phyloP scores from a whole-genome alignment of 1,140 invertebrate genomes.

The Phthorimaea operculella region DNA sequence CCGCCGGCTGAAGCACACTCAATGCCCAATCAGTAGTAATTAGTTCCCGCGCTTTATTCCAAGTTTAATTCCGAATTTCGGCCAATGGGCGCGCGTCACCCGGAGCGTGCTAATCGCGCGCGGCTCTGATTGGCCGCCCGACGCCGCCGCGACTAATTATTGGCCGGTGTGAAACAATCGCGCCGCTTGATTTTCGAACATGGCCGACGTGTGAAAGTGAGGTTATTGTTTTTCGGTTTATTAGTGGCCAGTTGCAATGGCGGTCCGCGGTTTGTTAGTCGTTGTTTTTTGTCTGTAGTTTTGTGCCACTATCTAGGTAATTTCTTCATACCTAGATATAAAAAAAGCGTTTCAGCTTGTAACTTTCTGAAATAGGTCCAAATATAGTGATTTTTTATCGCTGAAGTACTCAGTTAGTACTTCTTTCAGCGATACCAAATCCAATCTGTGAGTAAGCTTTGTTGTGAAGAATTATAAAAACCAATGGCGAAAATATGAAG shows the following conservation, averaged over 20 bases:
- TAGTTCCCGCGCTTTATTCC: constrained; percentile 17
- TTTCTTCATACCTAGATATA: no score
- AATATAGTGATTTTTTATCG: no score
- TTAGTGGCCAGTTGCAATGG: constrained; percentile 28
- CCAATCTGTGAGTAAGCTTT: no score
- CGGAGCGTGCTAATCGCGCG: constrained; percentile 19
- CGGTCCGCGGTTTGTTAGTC: not conserved
- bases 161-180: constrained; percentile 38
- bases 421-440: no score
- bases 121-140: constrained; percentile 29
- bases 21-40: constrained; percentile 29
- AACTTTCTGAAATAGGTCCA: no score
- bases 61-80: constrained; percentile 22
- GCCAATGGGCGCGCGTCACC: constrained; percentile 17
- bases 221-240: constrained; percentile 27
- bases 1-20: constrained; percentile 6
- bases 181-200: constrained; percentile 22
- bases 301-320: no score
- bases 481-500: no score
- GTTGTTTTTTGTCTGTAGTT: not conserved
- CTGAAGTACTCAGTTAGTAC: no score
- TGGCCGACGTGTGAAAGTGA: constrained; percentile 24
- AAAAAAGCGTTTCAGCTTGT: no score
- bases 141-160: constrained; percentile 32
- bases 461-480: no score